phyloP scores from a whole-genome alignment of 30 jellyfish, hydroid and myxozoan species.

The Hydra vulgaris region DNA sequence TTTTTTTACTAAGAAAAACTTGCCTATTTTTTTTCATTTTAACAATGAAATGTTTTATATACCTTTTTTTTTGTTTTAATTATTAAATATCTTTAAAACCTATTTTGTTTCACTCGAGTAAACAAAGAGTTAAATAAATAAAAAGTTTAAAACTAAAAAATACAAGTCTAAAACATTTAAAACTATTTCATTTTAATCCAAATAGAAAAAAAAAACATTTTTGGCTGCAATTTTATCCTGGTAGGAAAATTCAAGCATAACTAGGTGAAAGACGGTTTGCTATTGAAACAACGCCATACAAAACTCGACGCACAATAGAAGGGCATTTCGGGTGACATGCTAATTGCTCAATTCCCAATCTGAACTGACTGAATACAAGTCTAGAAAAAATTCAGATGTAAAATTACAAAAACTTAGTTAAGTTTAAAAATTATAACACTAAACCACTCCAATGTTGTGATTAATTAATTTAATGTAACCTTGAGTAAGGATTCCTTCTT shows the following conservation, averaged over 20 bases:
- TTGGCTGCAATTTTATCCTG: neutral
- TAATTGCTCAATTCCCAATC: slow-evolving; percentile 48
- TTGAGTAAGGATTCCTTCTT: slow-evolving; percentile 76
- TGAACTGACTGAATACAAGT: slow-evolving; percentile 53
- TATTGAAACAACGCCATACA: slow-evolving; percentile 21
- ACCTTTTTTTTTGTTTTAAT: no score
- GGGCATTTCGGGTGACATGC: slow-evolving; percentile 78
- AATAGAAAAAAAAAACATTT: neutral
- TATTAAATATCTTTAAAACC: no score
- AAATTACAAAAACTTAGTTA: neutral
- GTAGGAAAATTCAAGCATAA: neutral
- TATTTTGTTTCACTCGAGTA: no score
- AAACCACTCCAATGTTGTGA: neutral
- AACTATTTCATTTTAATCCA: neutral
- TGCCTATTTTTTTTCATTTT: no score
- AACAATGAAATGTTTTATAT: no score
- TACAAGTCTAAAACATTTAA: no score
- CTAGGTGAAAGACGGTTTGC: slow-evolving; percentile 16
- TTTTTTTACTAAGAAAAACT: no score
- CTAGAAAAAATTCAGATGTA: slow-evolving; percentile 14
- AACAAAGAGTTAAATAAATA: no score
- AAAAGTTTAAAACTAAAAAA: no score
- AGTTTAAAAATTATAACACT: neutral
- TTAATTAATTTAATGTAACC: slow-evolving; percentile 30
- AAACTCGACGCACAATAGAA: slow-evolving; percentile 31